Conservation (phyloP, 2,888 invertebrate species). For the Sinopyrophorus schimmeli region DNA sequence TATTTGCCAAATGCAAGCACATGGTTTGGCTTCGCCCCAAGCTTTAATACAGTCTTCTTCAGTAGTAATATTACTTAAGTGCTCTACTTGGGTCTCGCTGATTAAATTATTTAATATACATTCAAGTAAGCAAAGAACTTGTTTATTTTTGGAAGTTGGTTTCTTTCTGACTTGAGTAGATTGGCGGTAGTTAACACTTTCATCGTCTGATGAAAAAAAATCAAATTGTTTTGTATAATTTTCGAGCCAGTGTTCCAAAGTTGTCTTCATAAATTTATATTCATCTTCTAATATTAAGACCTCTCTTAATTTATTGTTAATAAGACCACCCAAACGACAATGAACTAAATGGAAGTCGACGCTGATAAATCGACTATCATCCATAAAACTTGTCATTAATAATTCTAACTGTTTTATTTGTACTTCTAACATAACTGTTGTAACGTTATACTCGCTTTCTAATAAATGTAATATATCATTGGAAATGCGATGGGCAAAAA, state of each 20-base stretch:
- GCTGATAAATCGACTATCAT: constrained; percentile 64
- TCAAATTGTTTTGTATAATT: constrained; percentile 51
- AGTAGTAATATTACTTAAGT: constrained; percentile 58
- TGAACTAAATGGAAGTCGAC: constrained; percentile 69
- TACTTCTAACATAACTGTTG: constrained; percentile 62
- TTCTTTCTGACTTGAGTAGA: constrained; percentile 12
- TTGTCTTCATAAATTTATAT: constrained; percentile 34
- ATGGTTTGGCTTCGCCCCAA: constrained; percentile 63
- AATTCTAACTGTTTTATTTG: constrained; percentile 72
- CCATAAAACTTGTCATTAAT: constrained; percentile 69
- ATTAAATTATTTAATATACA: constrained; percentile 51
- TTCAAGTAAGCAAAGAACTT: constrained; percentile 56
- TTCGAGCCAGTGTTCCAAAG: constrained; percentile 39
- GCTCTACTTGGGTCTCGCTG: constrained; percentile 41
- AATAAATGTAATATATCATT: constrained; percentile 61
- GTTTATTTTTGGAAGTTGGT: constrained; percentile 44
- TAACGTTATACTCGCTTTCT: constrained; percentile 47
- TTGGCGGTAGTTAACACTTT: constrained; percentile 50
- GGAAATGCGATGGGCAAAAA: constrained; percentile 72
- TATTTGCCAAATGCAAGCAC: constrained; percentile 67
- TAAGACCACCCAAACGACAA: constrained; percentile 65
- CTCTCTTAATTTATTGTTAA: constrained; percentile 62
- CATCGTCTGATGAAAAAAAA: constrained; percentile 63
- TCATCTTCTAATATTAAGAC: constrained; percentile 45
- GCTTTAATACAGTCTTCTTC: constrained; percentile 62